Base-by-base conservation (phyloP, 2,888 invertebrate species). In the Pasiphila rectangulata region DNA sequence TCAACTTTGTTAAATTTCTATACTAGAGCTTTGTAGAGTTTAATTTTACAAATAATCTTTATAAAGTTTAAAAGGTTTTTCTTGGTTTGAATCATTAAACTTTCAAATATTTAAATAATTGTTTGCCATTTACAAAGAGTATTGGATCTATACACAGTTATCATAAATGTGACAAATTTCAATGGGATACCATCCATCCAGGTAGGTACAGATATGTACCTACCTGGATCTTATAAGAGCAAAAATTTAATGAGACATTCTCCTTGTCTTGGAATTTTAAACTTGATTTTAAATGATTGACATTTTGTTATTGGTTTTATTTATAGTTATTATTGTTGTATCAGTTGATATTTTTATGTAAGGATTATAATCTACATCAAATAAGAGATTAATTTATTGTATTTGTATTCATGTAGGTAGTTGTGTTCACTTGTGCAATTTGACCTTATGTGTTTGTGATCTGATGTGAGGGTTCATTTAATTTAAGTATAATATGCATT, bases 311-410 rank as follows among this genome's bases (percentile, higher is more conserved):
- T 79, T 79, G 74, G 71, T 78, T 83, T 80, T 76, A 70, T 80
- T 76, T 74, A 72, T 72, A 77, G 74, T 66, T 72, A 65, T 59
- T 72, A 73, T 78, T 79, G 79, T 82, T 86, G 71, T 78, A 80
- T 81, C 75, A 72, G 71, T 83, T 86, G 87, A 88, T 87, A 88
- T 87, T 88, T 64, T 78, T 79, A 81, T 76, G 69, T 84, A 76
- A 73, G 76, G 57, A 73, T 72, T 68, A 69, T 48, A 58, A 74
- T 68, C 64, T 76, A 74, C 73, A 78, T 75, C 62, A 75, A 76
- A 64, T 75, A 63, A 75, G 86, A 87, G 87, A 86, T 87, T 88
- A 85, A 85, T 83, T 86, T 88, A 85, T 83, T 83, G 70, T 81
- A 75, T 76, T 71, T 75, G 69, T 72, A 75, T 75, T 68, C 67